Evolutionary conservation across 1,140 invertebrate genomes (phyloP), one percentile per base, ranked within the genome.

Genomic region (Trypoxylus dichotomus): DNA sequence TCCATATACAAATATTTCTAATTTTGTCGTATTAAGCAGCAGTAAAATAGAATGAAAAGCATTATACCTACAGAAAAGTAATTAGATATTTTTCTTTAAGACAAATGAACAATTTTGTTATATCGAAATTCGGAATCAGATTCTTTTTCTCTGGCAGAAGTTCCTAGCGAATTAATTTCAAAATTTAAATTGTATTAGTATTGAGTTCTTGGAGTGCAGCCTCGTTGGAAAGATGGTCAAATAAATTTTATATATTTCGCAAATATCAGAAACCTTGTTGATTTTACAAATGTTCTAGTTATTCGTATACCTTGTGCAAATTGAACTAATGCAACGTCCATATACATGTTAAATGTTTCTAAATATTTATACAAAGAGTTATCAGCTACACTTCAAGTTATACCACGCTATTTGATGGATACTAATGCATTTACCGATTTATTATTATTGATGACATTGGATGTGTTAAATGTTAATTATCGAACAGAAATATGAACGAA

Each of bases 331-430:
- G 47, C 13, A 58, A 58, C 47, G 15, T n/a, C 7, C 15, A 58
- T 24, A 68, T 27, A 10, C 2, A 54, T 54, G 47, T 19, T n/a
- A 54, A 54, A n/a, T 54, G 27, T 24, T 68, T 29, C 15, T 24
- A 29, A 68, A 68, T 68, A 68, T 68, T 68, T 68, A 27, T 27
- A 24, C 24, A 68, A 68, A 68, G 21, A 24, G 27, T 68, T 27
- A 25, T 25, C 0, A 54, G 15, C 19, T n/a, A 54, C 5, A n/a
- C 15, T 19, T 54, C 19, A 68, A 27, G 19, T 68, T 27, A 68
- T 24, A 29, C 25, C 60, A 21, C 21, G 25, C n/a, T 68, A 68
- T 68, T 68, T 68, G 60, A 25, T 25, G 60, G 60, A 68, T 0
- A 27, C 60, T 68, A 11, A 11, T 13, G 27, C 21, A 25, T 27